Evolutionary conservation across 2,888 invertebrate species (phyloP), one percentile per base, ranked within the genome.

Genomic region (Amphimallon solstitiale): DNA sequence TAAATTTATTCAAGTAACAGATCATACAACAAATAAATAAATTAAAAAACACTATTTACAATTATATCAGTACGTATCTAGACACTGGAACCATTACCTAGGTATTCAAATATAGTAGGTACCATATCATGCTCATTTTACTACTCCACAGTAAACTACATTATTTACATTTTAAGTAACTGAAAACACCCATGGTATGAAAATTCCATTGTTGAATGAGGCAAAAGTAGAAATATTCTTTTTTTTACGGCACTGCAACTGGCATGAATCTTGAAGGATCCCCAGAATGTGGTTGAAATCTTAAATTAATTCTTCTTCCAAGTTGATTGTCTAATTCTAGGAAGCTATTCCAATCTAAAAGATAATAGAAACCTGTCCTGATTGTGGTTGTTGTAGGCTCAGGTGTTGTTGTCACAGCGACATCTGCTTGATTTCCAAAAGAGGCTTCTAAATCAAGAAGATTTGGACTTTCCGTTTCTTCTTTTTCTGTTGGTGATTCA

Each of bases 261-360:
- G 90, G 88, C 72, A 91, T 81, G 79, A 94, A 94, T 82, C 91
- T 87, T 71, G 90, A 88, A 17, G 92, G 90, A 80, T 94, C 92
- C 0, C 94, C 94, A 43, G 90, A 86, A 83, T 91, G 92, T 0
- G 93, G 93, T 72, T 91, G 89, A 74, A 94, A 91, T 75, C 92
- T 87, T 72, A 94, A 87, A 74, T 92, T 91, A 0, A 94, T 91
- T 82, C 91, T 89, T 35, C 86, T 87, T 10, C 83, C 84, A 38
- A 88, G 90, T 17, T 91, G 91, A 71, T 88, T 87, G 9, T 93
- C 94, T 2, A 94, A 93, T 81, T 93, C 93, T 14, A 94, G 84
- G 76, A 94, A 94, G 61, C 91, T 88, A 76, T 94, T 94, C 93
- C 93, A 93, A 77, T 94, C 94, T 5, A 93, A 85, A 76, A 94